Percentiles rank a stretch among this genome's conserved stretches.
These are phyloP conservation scores for Pundamilia nyererei DNA, from an alignment of 2,113 vertebrate genomes.

Conservation along the genomic window DNA sequence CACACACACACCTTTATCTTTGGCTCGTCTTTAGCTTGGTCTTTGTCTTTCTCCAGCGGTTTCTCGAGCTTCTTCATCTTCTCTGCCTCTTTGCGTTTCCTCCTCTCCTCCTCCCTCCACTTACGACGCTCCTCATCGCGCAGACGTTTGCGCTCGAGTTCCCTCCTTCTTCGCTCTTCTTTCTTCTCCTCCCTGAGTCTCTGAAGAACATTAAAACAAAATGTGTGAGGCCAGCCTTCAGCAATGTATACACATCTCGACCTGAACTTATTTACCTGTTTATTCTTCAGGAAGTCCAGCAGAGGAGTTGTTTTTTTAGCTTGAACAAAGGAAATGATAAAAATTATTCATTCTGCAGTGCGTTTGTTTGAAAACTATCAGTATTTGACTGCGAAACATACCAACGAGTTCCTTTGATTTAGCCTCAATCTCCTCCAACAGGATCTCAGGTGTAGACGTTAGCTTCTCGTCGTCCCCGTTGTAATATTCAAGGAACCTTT, in stretches of 20 bases:
- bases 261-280: constrained; percentile 79
- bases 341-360: neutral
- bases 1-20: constrained; percentile 86
- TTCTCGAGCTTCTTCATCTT: constrained; percentile 87
- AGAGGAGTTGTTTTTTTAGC: constrained; percentile 97
- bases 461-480: constrained; percentile 91
- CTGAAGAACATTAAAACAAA: constrained; percentile 55
- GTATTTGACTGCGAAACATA: constrained; percentile 53
- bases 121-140: constrained; percentile 96
- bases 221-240: neutral
- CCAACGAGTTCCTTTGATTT: constrained; percentile 94
- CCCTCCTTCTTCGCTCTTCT: constrained; percentile 89
- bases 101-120: constrained; percentile 94
- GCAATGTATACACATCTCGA: neutral
- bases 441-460: constrained; percentile 90
- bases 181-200: constrained; percentile 95
- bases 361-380: neutral
- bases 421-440: constrained; percentile 95
- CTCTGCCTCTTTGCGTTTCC: constrained; percentile 92
- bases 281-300: constrained; percentile 97
- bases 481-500: constrained; percentile 91
- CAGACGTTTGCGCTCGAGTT: constrained; percentile 91
- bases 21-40: constrained; percentile 90
- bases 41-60: constrained; percentile 83
- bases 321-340: constrained; percentile 44